phyloP scores from a whole-genome alignment of 2,797 vertebrate species.

The Ficedula albicollis region DNA sequence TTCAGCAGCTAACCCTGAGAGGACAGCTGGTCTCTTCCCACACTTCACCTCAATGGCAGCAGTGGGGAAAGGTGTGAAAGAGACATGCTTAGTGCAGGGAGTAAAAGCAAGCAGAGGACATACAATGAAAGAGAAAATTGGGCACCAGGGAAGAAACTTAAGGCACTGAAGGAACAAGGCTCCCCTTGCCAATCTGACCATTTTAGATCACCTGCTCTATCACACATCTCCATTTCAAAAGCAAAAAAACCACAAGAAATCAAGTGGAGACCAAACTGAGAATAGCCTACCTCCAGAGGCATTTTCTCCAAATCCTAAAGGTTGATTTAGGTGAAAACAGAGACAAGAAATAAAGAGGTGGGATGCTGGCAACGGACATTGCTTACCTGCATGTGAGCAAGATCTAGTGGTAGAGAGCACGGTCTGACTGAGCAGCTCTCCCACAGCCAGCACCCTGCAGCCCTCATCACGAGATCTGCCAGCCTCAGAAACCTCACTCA shows the following conservation, averaged over 20 bases:
- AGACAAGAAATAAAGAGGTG: background rate
- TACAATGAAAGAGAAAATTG: background rate
- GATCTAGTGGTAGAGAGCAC: background rate
- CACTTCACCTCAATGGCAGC: background rate
- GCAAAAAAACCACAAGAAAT: background rate
- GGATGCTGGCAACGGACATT: accelerated
- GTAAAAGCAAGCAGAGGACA: background rate
- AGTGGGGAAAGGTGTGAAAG: background rate
- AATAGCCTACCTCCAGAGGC: background rate
- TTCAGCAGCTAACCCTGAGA: background rate
- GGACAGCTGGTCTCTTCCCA: background rate
- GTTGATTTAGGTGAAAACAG: background rate
- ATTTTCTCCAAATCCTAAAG: background rate
- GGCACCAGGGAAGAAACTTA: background rate
- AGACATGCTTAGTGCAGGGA: background rate
- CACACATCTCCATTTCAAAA: background rate
- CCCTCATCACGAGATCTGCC: background rate
- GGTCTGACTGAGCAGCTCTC: background rate
- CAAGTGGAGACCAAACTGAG: background rate
- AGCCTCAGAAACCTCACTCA: background rate
- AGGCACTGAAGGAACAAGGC: background rate
- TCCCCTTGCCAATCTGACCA: background rate
- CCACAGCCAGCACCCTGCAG: background rate
- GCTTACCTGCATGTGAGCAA: background rate
- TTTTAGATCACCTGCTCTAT: background rate